phyloP scores from a whole-genome alignment of 2,888 invertebrate species.

The Cantharis rustica region DNA sequence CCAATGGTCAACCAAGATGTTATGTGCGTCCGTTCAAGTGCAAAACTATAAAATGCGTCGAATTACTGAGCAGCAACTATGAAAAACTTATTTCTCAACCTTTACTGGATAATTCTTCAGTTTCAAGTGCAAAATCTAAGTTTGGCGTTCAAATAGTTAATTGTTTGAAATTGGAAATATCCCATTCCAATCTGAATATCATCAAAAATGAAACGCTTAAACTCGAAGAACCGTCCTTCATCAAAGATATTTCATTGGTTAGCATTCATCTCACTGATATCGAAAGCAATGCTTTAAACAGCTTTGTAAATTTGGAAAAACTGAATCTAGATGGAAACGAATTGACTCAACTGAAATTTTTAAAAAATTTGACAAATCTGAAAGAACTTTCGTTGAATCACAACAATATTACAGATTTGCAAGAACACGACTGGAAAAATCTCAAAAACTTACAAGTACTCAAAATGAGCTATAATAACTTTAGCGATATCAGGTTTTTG shows the following conservation, averaged over 20 bases:
- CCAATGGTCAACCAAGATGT: not conserved
- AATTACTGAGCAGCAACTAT: not conserved
- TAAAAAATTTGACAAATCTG: not conserved
- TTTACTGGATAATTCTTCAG: not conserved
- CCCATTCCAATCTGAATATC: not conserved
- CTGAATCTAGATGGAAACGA: not conserved
- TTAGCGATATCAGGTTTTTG: not conserved
- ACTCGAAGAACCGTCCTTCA: not conserved
- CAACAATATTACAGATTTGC: not conserved
- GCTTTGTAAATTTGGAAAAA: not conserved
- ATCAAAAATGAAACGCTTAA: not conserved
- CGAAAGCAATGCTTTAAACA: not conserved
- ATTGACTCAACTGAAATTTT: not conserved
- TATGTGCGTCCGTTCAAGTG: not conserved
- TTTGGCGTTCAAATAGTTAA: not conserved
- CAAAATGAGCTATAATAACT: not conserved
- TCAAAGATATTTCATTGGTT: not conserved
- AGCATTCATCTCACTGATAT: not conserved
- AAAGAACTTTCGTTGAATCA: not conserved
- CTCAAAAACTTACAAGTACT: not conserved
- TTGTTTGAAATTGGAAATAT: not conserved
- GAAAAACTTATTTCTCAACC: not conserved
- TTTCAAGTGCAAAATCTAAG: not conserved
- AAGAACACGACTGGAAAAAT: not conserved
- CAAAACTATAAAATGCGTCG: not conserved